phyloP scores from a whole-genome alignment of 2,797 vertebrate species.

The Astyanax mexicanus region DNA sequence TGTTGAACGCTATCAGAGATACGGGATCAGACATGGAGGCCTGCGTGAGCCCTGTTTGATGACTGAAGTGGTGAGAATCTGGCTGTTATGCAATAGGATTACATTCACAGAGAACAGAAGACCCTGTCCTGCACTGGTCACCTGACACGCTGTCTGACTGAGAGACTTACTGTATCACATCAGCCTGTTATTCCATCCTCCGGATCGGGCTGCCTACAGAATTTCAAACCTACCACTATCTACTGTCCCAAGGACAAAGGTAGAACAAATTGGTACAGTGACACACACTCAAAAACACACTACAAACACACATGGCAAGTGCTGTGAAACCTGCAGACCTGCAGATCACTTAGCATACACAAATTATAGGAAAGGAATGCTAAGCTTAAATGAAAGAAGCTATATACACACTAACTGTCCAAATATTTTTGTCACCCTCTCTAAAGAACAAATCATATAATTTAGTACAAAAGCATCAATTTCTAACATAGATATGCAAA shows the following conservation, averaged over 20 bases:
- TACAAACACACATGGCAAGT: too few species aligned
- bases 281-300: background rate
- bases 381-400: too few species aligned
- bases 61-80: background rate
- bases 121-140: constrained; percentile 29
- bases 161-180: constrained; percentile 33
- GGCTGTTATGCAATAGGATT: constrained; percentile 38
- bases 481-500: too few species aligned
- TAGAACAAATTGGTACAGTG: background rate
- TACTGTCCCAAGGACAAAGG: background rate
- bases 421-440: too few species aligned
- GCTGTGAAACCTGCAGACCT: background rate
- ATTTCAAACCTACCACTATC: background rate
- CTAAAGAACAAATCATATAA: too few species aligned
- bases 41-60: background rate
- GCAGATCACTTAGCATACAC: too few species aligned
- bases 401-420: too few species aligned
- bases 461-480: too few species aligned
- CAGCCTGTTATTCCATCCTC: constrained; percentile 52
- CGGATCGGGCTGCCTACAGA: constrained; percentile 19
- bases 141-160: constrained; percentile 26
- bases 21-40: background rate
- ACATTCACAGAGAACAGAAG: constrained; percentile 22
- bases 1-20: background rate
- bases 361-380: too few species aligned